Base-by-base conservation (phyloP, 1,140 invertebrate species). In the Camponotus vicinus region DNA sequence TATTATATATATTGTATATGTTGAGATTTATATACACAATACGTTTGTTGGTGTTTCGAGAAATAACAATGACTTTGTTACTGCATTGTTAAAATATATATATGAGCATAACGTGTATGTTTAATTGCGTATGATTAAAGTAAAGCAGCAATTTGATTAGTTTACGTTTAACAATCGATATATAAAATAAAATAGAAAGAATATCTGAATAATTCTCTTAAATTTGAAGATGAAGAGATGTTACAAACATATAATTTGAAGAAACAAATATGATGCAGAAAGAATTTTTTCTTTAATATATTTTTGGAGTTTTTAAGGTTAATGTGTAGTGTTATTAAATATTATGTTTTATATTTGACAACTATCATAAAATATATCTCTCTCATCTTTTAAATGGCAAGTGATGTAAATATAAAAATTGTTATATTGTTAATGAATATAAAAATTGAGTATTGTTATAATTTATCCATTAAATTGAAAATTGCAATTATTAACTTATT, bases 1-100 rank as follows among this genome's bases (percentile, higher is more conserved):
- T 77, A 45, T 80, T 80, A 75, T 13, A 45, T 86, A 52, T 88
- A 85, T 71, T 71, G 55, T 80, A 75, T 18, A 59, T 86, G 40
- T 88, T 77, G 66, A 75, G 55, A 86, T 73, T 21, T 45, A 70
- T 55, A 90, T 87, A 85, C 80, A 85, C 86, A 90, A 88, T 76
- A 88, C 66, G 86, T 89, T 88, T 66, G 86, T 89, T 86, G 37
- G 70, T 86, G 86, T 89, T 88, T 89, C 71, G 75, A 78, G 70
- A 85, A 73, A 85, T 79, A 64, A 71, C 13, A 21, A 64, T 34
- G n/a, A 49, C 49, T 55, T 4, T 66, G 13, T 18, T n/a, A 27
- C 75, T n/a, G 32, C 32, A 21, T 57, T n/a, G n/a, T 61, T 59
- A 59, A 76, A 76, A 52, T 82, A 64, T 79, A 59, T 27, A 27